Evolutionary conservation across 2,888 invertebrate genomes (phyloP).

Genomic region (Tenthredo scrophulariae): DNA sequence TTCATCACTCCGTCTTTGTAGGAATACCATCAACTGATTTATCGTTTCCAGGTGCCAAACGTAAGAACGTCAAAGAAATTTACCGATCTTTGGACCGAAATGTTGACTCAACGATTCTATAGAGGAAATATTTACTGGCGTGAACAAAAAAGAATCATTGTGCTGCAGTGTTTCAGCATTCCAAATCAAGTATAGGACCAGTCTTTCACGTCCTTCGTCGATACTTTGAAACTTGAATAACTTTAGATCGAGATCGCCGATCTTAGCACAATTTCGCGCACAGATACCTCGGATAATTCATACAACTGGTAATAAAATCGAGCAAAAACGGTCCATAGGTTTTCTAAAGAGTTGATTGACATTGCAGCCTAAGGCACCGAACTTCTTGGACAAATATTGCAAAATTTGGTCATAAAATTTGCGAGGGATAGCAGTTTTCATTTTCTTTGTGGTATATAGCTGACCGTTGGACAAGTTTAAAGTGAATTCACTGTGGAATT

Average conservation of each 20-base stretch:
- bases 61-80: conserved; percentile 11
- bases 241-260: background rate
- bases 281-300: background rate
- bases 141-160: background rate
- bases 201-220: background rate
- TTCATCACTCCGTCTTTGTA: background rate
- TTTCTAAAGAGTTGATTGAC: background rate
- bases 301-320: background rate
- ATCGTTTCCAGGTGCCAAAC: background rate
- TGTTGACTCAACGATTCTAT: conserved; percentile 11
- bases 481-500: background rate
- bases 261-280: background rate
- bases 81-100: background rate
- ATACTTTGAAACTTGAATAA: background rate
- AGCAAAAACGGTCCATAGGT: background rate
- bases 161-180: background rate
- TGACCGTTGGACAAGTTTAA: background rate
- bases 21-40: conserved; percentile 22
- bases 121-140: background rate
- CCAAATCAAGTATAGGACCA: background rate
- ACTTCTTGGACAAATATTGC: background rate
- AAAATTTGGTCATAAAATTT: background rate
- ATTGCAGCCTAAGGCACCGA: background rate
- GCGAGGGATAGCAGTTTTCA: too few species aligned
- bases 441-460: background rate